Evolutionary conservation across 2,797 vertebrate species (phyloP).

Genomic region (Helarctos malayanus): DNA sequence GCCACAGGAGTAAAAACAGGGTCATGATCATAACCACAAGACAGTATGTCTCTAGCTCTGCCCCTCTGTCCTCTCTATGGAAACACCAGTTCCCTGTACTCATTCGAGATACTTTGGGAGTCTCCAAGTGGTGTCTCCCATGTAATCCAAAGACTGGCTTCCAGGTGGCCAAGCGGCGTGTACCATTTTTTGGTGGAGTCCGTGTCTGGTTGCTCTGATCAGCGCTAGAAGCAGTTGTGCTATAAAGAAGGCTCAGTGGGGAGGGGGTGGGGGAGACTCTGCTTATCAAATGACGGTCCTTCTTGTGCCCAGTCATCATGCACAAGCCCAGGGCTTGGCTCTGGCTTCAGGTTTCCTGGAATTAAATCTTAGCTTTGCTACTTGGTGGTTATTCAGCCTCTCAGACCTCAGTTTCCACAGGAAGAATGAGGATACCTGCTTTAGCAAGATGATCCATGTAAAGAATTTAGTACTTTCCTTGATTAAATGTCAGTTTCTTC

Average conservation of each 20-base stretch:
- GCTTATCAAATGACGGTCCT: rapidly evolving
- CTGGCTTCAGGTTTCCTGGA: not conserved
- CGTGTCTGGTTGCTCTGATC: not conserved
- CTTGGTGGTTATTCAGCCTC: not conserved
- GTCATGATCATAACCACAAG: not conserved
- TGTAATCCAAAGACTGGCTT: not conserved
- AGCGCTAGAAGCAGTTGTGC: not conserved
- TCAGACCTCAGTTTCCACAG: not conserved
- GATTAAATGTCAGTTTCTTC: not conserved
- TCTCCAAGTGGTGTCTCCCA: not conserved
- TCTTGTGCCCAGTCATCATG: rapidly evolving
- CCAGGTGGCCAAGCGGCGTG: not conserved
- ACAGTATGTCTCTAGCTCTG: not conserved
- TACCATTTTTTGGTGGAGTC: not conserved
- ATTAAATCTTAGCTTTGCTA: not conserved
- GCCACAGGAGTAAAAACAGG: not conserved
- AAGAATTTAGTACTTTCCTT: not conserved
- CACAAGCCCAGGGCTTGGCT: not conserved
- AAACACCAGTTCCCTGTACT: not conserved
- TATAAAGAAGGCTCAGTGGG: not conserved
- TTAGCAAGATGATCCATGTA: not conserved
- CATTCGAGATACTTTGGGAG: not conserved
- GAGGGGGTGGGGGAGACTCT: too few relatives aligned
- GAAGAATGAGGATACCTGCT: not conserved
- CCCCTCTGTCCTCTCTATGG: not conserved